These are phyloP conservation scores for Drosophila demipolita DNA, from an alignment of 2,888 invertebrate species.

Conservation along the genomic window DNA sequence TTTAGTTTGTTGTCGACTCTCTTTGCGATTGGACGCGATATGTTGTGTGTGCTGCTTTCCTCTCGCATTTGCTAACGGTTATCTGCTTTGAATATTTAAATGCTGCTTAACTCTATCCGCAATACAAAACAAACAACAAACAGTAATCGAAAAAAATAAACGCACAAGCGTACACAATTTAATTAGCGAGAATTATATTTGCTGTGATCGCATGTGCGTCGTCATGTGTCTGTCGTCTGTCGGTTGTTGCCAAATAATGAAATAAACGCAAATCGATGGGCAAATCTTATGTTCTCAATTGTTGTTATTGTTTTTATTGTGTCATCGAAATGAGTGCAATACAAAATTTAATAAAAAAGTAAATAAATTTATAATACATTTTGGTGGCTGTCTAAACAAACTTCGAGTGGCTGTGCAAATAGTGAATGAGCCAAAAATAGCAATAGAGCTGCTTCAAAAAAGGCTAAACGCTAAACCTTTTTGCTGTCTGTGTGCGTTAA, in stretches of 20 bases:
- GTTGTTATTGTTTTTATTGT: slow-evolving; percentile 30
- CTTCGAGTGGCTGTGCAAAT: slow-evolving; percentile 41
- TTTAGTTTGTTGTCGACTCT: slow-evolving; percentile 72
- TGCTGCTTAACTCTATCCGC: slow-evolving; percentile 53
- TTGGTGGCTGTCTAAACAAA: slow-evolving; percentile 21
- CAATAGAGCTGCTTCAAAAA: slow-evolving; percentile 38
- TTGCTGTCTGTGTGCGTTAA: slow-evolving; percentile 13
- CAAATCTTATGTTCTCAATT: slow-evolving; percentile 17
- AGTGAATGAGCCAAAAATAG: slow-evolving; percentile 38
- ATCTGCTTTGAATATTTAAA: slow-evolving; percentile 60
- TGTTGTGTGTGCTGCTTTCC: slow-evolving; percentile 37
- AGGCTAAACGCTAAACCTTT: slow-evolving; percentile 45
- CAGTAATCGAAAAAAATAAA: slow-evolving; percentile 16
- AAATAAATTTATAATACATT: neutral
- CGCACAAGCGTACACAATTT: slow-evolving; percentile 37
- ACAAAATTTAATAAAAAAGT: slow-evolving; percentile 18
- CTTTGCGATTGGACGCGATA: slow-evolving; percentile 68
- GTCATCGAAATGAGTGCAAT: slow-evolving; percentile 58
- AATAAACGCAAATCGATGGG: slow-evolving; percentile 43
- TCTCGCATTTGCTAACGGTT: slow-evolving; percentile 43
- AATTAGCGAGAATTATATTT: slow-evolving; percentile 48
- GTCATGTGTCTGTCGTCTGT: slow-evolving; percentile 31
- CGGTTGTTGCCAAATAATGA: slow-evolving; percentile 34
- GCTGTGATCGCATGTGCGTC: slow-evolving; percentile 51
- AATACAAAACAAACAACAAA: slow-evolving; percentile 40